Conservation (phyloP, 2,888 invertebrate species). For the Lasioglossum pauxillum region DNA sequence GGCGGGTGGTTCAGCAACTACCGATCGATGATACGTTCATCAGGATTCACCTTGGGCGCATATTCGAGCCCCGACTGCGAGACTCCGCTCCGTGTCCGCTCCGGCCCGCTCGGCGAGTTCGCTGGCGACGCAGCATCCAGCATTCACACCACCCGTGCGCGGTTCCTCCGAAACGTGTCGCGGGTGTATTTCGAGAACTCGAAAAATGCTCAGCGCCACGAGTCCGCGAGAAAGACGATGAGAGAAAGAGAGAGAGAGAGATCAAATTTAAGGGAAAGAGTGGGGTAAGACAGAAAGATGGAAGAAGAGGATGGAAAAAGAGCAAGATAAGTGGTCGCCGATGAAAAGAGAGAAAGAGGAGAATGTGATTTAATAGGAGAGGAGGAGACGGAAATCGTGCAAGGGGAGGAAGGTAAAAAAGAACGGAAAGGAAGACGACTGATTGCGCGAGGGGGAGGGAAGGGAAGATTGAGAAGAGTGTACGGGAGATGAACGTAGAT, state of each 20-base stretch:
- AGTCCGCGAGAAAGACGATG: neutral
- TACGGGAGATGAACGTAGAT: conserved; percentile 11
- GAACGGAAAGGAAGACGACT: conserved; percentile 15
- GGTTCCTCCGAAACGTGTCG: conserved; percentile 8
- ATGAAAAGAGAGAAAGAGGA: neutral
- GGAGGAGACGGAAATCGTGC: neutral
- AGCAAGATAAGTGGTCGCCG: neutral
- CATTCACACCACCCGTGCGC: neutral
- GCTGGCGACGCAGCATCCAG: conserved; percentile 6
- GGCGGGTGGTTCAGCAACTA: conserved; percentile 61
- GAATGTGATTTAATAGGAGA: conserved; percentile 6
- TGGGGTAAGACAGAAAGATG: neutral
- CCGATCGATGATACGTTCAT: conserved; percentile 69
- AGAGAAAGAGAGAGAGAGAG: conserved; percentile 2
- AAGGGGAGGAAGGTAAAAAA: neutral
- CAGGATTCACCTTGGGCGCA: conserved; percentile 69
- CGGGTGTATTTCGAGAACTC: conserved; percentile 65
- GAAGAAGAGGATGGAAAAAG: conserved; percentile 8
- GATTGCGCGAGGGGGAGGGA: conserved; percentile 18
- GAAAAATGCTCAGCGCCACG: conserved; percentile 50
- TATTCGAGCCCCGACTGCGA: conserved; percentile 44
- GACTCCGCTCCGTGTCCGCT: neutral
- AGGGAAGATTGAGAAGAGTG: conserved; percentile 22
- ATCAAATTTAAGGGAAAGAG: neutral
- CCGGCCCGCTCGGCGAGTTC: neutral